Percentiles rank a stretch among this genome's conserved stretches.
These are phyloP conservation scores for Agriopis marginaria DNA, from an alignment of 2,888 invertebrate species.

Conservation along the genomic window DNA sequence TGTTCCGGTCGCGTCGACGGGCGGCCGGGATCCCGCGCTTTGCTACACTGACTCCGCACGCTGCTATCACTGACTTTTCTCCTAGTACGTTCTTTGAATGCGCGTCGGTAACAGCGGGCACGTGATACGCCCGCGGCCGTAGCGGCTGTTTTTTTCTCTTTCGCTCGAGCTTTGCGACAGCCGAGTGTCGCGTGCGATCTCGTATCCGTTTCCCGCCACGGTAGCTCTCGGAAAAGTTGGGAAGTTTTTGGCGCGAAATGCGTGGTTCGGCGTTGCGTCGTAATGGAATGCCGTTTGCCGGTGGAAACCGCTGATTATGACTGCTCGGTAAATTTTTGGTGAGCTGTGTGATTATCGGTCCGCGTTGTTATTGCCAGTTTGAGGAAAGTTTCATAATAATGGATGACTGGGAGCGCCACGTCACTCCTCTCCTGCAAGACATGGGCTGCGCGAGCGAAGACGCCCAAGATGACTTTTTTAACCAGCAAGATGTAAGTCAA, in stretches of 20 bases:
- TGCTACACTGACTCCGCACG: constrained; percentile 76
- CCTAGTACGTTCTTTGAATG: constrained; percentile 80
- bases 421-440: constrained; percentile 86
- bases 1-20: constrained; percentile 85
- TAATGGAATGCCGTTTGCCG: constrained; percentile 53
- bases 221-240: constrained; percentile 63
- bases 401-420: constrained; percentile 88
- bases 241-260: constrained; percentile 85
- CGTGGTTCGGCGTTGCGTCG: constrained; percentile 52
- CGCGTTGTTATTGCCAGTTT: constrained; percentile 58
- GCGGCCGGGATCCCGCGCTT: constrained; percentile 84
- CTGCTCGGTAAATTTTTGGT: constrained; percentile 64
- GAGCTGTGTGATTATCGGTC: constrained; percentile 73
- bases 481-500: constrained; percentile 86
- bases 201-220: constrained; percentile 76
- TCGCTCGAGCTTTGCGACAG: constrained; percentile 78
- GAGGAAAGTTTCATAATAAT: constrained; percentile 70
- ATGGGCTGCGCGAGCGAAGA: constrained; percentile 85
- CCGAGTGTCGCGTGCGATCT: constrained; percentile 79
- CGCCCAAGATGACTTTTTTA: constrained; percentile 86
- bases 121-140: constrained; percentile 80
- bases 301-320: constrained; percentile 69
- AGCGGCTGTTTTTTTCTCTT: constrained; percentile 78
- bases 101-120: constrained; percentile 82
- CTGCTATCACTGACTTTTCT: constrained; percentile 75